Conservation (phyloP, 2,797 vertebrate species). For the Arrhamphus sclerolepis region DNA sequence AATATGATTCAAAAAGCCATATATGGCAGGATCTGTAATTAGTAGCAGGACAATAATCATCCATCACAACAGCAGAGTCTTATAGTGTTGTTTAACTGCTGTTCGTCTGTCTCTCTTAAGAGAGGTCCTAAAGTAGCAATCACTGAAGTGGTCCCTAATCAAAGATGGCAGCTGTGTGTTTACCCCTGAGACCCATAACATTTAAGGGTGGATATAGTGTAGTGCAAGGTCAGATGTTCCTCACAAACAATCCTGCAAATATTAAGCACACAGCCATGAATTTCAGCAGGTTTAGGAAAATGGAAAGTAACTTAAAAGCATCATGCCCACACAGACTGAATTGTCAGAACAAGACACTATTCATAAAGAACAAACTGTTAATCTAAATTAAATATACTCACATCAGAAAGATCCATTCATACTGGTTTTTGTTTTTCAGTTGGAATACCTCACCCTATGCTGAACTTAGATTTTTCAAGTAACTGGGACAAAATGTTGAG, state of each 20-base stretch:
- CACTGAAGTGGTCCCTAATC: slow-evolving; percentile 76
- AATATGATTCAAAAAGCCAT: background rate
- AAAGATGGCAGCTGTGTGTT: slow-evolving; percentile 69
- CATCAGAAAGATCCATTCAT: slow-evolving; percentile 53
- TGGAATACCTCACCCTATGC: slow-evolving; percentile 17
- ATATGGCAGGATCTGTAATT: slow-evolving; percentile 31
- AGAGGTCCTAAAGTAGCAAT: slow-evolving; percentile 64
- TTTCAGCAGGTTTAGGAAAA: slow-evolving; percentile 11
- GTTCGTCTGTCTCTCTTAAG: slow-evolving; percentile 32
- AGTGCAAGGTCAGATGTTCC: slow-evolving; percentile 43
- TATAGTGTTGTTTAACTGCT: slow-evolving; percentile 43
- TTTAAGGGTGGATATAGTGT: slow-evolving; percentile 49
- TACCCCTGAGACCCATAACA: slow-evolving; percentile 74
- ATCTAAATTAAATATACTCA: slow-evolving; percentile 60
- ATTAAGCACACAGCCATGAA: background rate
- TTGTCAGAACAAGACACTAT: background rate
- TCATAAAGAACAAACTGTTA: slow-evolving; percentile 13
- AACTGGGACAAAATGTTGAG: slow-evolving; percentile 8
- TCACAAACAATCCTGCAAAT: slow-evolving; percentile 19
- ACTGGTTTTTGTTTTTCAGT: slow-evolving; percentile 8
- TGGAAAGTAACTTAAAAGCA: background rate
- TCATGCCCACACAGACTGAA: background rate
- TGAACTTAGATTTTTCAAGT: slow-evolving; percentile 3
- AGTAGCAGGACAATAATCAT: slow-evolving; percentile 60
- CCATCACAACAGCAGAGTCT: slow-evolving; percentile 51